Evolutionary conservation across 2,888 invertebrate genomes (phyloP).

Genomic region (Chalcosyrphus nemorum): DNA sequence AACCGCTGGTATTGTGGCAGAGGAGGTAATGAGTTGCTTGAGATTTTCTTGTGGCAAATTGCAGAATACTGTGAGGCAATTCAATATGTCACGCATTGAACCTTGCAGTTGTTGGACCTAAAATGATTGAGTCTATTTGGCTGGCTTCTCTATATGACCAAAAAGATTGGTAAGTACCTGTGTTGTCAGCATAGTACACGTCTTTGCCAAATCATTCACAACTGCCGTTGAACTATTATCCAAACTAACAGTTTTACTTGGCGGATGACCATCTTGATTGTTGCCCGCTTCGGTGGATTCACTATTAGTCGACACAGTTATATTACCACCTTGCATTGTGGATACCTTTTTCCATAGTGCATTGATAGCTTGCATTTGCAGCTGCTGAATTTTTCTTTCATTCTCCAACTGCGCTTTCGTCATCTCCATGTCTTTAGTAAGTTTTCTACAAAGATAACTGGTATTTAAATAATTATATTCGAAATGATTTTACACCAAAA

Average conservation of each 20-base stretch:
- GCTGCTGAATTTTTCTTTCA: constrained; percentile 91
- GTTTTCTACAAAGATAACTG: constrained; percentile 84
- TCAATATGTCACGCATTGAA: constrained; percentile 90
- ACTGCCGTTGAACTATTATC: constrained; percentile 85
- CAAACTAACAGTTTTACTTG: constrained; percentile 75
- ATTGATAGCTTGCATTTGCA: constrained; percentile 95
- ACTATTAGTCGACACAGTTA: constrained; percentile 40
- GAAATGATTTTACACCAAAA: not conserved
- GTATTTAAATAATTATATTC: constrained; percentile 16
- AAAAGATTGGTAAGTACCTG: no score
- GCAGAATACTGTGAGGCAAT: constrained; percentile 85
- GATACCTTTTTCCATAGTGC: constrained; percentile 94
- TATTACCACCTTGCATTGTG: constrained; percentile 82
- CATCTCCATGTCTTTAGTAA: constrained; percentile 92
- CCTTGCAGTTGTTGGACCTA: constrained; percentile 90
- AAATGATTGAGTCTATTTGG: no score
- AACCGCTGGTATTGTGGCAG: constrained; percentile 78
- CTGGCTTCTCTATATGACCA: no score
- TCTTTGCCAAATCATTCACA: constrained; percentile 88
- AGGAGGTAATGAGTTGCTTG: constrained; percentile 77
- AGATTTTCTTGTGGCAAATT: constrained; percentile 80
- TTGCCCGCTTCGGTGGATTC: constrained; percentile 73
- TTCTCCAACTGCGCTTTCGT: constrained; percentile 92
- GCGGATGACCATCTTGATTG: constrained; percentile 74
- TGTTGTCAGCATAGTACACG: constrained; percentile 88